A percentile compares a stretch with the other conserved stretches of the same genome.
Evolutionary conservation across 2,797 vertebrate species (phyloP).

Genomic region (Paguma larvata): DNA sequence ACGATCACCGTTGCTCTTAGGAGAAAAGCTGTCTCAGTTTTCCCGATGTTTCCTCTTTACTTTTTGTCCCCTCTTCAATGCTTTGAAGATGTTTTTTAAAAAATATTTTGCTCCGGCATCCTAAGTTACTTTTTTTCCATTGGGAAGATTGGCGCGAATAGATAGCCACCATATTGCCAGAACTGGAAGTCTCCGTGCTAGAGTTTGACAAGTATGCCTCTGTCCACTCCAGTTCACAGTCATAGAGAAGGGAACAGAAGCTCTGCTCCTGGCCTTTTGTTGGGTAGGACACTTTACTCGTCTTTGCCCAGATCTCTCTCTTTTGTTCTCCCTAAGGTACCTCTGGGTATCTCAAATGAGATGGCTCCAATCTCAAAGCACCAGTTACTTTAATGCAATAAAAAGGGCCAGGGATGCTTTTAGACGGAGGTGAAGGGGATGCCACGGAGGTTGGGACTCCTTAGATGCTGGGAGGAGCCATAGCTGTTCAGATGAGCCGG

Average conservation of each 20-base stretch:
- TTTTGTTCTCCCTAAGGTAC: neutral
- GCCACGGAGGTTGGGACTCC: neutral
- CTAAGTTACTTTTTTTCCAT: accelerated
- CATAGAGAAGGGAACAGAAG: neutral
- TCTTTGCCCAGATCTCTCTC: neutral
- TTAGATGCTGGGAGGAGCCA: neutral
- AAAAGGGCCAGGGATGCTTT: neutral
- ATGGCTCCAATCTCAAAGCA: neutral
- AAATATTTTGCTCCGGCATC: neutral
- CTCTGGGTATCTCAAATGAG: neutral
- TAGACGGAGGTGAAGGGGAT: neutral
- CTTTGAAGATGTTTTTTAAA: neutral
- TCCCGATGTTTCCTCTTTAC: neutral
- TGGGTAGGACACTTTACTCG: neutral
- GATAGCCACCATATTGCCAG: neutral
- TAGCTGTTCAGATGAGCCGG: neutral
- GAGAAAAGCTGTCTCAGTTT: neutral
- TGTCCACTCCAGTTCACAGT: neutral
- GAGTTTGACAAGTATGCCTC: neutral
- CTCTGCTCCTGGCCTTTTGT: neutral
- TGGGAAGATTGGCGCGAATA: neutral
- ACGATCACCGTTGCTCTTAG: neutral
- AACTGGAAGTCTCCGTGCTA: neutral
- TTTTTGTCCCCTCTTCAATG: neutral
- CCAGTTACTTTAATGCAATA: neutral